Base-by-base conservation (phyloP, 2,888 invertebrate genomes). In the Cremastinae sp. region DNA sequence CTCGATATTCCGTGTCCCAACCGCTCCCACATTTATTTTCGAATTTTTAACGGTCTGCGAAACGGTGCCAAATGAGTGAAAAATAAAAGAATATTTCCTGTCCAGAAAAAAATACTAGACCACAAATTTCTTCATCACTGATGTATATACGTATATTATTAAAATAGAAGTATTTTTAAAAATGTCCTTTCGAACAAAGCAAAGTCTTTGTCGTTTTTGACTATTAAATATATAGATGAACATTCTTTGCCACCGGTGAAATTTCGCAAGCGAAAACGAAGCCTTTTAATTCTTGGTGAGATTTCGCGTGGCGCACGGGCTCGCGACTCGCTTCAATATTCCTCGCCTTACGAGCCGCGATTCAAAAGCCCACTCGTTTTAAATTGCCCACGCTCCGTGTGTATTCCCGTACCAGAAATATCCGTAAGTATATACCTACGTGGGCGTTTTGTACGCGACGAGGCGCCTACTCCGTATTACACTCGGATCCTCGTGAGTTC, bases 401-500 rank as follows among this genome's bases (percentile, higher is more conserved):
- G 64, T 72, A 72, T 45, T 36, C 71, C 45, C 72, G 72, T 68
- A 75, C 68, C 72, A 72, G 75, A 75, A 75, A 75, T 76, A 72
- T 76, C 75, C 68, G 36, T 64, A 64, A 22, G 54, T 62, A n/a
- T n/a, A n/a, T n/a, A n/a, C n/a, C n/a, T n/a, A 76, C 79, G 86
- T 85, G 83, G 86, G 86, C 84, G 85, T 83, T 28, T 86, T 80
- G 79, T 81, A 78, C 84, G 82, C 28, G 28, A 82, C 5, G 16
- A 86, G 87, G 86, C 86, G 87, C 86, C 86, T 85, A 84, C 86
- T 73, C 64, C 28, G 51, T 54, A 64, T 65, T 47, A 53, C 41
- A 54, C 54, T 43, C 53, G 14, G 70, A 47, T 43, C 53, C 22
- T 43, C 62, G 49, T 28, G 18, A 20, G 53, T 65, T 53, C 34